Evolutionary conservation across 2,113 vertebrate species (phyloP), one percentile per base, ranked within the genome.

Genomic region (Nothobranchius kuhntae): DNA sequence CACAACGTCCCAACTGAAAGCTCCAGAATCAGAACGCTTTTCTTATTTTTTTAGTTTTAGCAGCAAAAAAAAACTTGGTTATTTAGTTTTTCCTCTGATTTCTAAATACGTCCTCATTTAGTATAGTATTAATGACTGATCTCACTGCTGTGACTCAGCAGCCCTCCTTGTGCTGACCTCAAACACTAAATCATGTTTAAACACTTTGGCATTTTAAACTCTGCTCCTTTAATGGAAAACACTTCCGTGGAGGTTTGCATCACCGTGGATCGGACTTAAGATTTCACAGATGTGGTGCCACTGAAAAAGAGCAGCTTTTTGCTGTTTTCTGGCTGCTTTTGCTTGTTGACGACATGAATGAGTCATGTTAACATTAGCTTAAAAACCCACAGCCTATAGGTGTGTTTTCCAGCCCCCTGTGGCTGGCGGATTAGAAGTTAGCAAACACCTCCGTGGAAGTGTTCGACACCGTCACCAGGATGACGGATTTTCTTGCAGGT

Each of bases 361-460:
- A 81, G 69, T 75, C 80, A 68, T 3, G 36, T 71, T 80, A 73
- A 75, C 35, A 73, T 56, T 56, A 74, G 64, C 70, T 3, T 48
- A 61, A 53, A 65, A 56, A 68, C 56, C 71, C 71, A 13, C 69
- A 51, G 42, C 68, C 50, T 54, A 62, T 73, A 30, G 30, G 30
- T 30, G 30, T 30, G 30, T 73, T 59, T 76, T 74, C 68, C 55
- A 17, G n/a, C 64, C 45, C 71, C 68, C 68, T 4, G 26, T 69
- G 60, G 68, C 66, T 59, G 68, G 50, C 77, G 74, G 84, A 80
- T 83, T 75, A 84, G 67, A 68, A 80, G 79, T 72, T 36, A 82
- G 81, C 86, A 86, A 82, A 86, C 89, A 87, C 71, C 83, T 86
- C 88, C 90, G 86, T 83, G 77, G 88, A 86, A 90, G 86, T 83